These are phyloP conservation scores for Gibbula magus DNA, from an alignment of 2,888 invertebrate species.

Conservation along the genomic window DNA sequence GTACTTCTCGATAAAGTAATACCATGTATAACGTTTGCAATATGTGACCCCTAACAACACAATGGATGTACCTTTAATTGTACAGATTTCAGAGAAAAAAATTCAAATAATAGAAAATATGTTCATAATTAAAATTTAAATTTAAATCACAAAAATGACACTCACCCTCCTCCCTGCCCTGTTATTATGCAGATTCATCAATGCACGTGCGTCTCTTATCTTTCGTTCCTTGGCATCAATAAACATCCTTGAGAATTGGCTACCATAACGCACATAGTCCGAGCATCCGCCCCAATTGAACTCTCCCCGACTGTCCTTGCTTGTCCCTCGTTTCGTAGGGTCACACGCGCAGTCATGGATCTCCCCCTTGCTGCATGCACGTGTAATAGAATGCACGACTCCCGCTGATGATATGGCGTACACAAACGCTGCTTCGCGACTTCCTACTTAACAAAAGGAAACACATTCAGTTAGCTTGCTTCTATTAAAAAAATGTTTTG, in stretches of 20 bases:
- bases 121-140: too few relatives aligned
- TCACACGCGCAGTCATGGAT: constrained; percentile 91
- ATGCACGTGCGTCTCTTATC: constrained; percentile 81
- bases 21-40: too few relatives aligned
- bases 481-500: too few relatives aligned
- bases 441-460: constrained; percentile 72
- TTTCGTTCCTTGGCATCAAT: constrained; percentile 89
- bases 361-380: constrained; percentile 93
- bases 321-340: constrained; percentile 65
- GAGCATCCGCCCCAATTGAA: constrained; percentile 90
- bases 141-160: too few relatives aligned
- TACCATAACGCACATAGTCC: constrained; percentile 72
- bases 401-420: constrained; percentile 79
- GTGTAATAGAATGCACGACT: constrained; percentile 91
- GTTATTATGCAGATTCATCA: constrained; percentile 98
- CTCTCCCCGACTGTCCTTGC: constrained; percentile 59
- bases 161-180: constrained; percentile 95
- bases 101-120: too few relatives aligned
- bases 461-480: background rate
- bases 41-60: too few relatives aligned
- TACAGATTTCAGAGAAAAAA: too few relatives aligned
- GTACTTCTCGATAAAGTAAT: too few relatives aligned
- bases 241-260: constrained; percentile 92
- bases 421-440: constrained; percentile 79
- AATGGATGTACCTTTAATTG: too few relatives aligned